These are phyloP conservation scores for Ennomos fuscantarius DNA, from an alignment of 2,888 invertebrate species.

Conservation along the genomic window DNA sequence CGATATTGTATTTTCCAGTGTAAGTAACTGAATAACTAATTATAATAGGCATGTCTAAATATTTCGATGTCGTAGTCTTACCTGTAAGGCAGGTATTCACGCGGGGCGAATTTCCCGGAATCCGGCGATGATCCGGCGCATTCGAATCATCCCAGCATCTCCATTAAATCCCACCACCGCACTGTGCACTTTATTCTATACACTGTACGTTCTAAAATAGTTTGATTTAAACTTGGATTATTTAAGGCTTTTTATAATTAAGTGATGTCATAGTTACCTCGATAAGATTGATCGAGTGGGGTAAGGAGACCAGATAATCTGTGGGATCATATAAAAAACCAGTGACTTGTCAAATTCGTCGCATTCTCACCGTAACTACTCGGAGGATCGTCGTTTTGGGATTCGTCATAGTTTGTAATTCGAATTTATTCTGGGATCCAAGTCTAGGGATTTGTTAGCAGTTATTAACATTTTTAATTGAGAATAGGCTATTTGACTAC, in stretches of 20 bases:
- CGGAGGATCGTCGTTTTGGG: slow-evolving; percentile 58
- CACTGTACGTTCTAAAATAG: slow-evolving; percentile 40
- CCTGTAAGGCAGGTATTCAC: slow-evolving; percentile 83
- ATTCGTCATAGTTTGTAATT: slow-evolving; percentile 62
- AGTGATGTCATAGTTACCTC: slow-evolving; percentile 63
- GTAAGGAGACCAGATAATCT: slow-evolving; percentile 82
- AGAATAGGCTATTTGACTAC: too few species aligned
- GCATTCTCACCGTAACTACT: slow-evolving; percentile 68
- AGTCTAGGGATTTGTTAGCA: background rate
- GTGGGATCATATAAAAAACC: slow-evolving; percentile 71
- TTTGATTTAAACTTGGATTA: background rate
- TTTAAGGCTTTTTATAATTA: slow-evolving; percentile 47
- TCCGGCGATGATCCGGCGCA: slow-evolving; percentile 82
- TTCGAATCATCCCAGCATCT: slow-evolving; percentile 65
- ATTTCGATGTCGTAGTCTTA: slow-evolving; percentile 52
- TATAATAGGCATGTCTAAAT: slow-evolving; percentile 49
- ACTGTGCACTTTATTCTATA: slow-evolving; percentile 25
- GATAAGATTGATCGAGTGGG: slow-evolving; percentile 85
- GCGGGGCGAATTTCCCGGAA: slow-evolving; percentile 84
- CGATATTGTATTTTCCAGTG: too few species aligned
- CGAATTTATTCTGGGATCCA: slow-evolving; percentile 26
- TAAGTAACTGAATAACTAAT: background rate
- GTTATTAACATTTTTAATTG: too few species aligned
- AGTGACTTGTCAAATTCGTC: slow-evolving; percentile 84
- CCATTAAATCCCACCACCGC: slow-evolving; percentile 45